These are phyloP conservation scores for Gavialis gangeticus DNA, from an alignment of 2,113 vertebrate species.

Conservation along the genomic window DNA sequence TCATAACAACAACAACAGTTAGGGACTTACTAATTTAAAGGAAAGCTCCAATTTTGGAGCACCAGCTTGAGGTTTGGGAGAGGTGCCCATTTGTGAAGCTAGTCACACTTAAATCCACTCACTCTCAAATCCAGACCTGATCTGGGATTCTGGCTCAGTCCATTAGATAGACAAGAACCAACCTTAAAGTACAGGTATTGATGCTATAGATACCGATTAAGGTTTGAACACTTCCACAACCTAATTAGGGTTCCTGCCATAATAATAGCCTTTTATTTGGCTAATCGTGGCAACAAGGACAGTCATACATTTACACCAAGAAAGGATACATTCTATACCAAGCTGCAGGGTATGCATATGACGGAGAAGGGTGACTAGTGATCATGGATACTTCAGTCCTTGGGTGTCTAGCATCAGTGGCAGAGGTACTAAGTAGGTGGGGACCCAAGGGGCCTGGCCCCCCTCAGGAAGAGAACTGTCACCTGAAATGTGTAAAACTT, in stretches of 20 bases:
- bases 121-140: neutral
- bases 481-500: too few species aligned
- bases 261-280: slow-evolving; percentile 5
- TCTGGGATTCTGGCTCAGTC: neutral
- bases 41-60: neutral
- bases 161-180: neutral
- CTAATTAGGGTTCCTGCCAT: neutral
- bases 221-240: neutral
- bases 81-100: neutral
- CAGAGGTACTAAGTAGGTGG: too few species aligned
- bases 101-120: too few species aligned
- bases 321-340: neutral
- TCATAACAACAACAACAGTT: neutral
- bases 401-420: neutral
- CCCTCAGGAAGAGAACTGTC: too few species aligned
- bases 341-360: fast-evolving
- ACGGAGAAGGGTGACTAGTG: neutral
- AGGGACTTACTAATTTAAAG: neutral
- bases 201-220: neutral
- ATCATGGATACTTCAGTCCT: neutral
- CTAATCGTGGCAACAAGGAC: neutral
- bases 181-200: neutral
- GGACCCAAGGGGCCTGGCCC: too few species aligned
- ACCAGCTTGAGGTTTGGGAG: neutral
- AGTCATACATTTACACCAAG: neutral